phyloP scores from a whole-genome alignment of 2,113 vertebrate species.

The Herpailurus yagouaroundi region DNA sequence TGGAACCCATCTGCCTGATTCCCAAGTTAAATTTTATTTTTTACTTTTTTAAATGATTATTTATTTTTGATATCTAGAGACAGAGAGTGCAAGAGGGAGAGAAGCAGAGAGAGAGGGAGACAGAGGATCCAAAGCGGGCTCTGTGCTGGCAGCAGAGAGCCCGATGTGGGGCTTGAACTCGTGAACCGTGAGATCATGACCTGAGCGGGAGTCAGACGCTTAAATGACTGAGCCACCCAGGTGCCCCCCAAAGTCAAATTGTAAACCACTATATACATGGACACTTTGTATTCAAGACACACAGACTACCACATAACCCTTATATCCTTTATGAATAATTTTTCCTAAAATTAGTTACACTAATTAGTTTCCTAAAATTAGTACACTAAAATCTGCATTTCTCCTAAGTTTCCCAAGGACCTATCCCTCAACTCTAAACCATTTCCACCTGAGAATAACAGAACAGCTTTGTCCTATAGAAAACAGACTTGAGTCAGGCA shows the following conservation, averaged over 20 bases:
- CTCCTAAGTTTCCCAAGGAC: neutral
- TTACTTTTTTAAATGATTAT: no score
- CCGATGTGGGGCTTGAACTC: no score
- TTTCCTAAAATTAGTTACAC: no score
- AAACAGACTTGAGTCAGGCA: neutral
- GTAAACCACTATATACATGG: neutral
- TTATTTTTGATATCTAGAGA: no score
- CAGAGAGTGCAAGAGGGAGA: no score
- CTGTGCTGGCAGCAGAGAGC: no score
- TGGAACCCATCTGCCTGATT: neutral
- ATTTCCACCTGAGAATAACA: neutral
- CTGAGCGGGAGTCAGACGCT: no score
- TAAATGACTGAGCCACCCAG: no score
- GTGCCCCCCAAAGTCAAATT: neutral
- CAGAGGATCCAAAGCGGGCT: no score
- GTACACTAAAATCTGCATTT: neutral
- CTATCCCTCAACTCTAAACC: neutral
- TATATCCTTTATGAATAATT: neutral
- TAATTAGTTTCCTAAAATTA: no score
- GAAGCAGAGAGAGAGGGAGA: no score
- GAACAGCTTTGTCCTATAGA: neutral
- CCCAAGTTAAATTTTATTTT: constrained; percentile 12
- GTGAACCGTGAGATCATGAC: no score
- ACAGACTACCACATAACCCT: neutral
- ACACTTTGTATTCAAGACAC: neutral